Conservation (phyloP, 1,140 invertebrate species). For the Caenorhabditis remanei region DNA sequence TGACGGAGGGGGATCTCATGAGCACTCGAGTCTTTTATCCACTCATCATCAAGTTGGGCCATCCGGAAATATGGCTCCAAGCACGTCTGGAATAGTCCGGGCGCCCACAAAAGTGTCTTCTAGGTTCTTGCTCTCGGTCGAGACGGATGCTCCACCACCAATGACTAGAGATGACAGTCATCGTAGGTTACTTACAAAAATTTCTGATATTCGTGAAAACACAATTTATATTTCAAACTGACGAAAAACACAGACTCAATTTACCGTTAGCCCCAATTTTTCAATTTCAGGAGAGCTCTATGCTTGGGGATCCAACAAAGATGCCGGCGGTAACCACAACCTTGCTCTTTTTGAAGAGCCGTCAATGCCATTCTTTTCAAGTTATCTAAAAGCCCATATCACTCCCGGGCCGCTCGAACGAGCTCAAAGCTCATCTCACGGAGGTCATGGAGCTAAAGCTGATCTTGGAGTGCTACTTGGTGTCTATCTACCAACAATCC, state of each 20-base stretch:
- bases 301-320: slow-evolving; percentile 65
- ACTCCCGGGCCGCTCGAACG: slow-evolving; percentile 76
- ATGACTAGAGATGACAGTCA: slow-evolving; percentile 56
- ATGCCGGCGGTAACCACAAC: slow-evolving; percentile 55
- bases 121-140: slow-evolving; percentile 18
- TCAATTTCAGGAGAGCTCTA: slow-evolving; percentile 63
- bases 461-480: slow-evolving; percentile 93
- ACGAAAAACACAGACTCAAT: too few relatives aligned
- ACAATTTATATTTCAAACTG: too few relatives aligned
- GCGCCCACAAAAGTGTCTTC: not conserved
- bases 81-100: not conserved
- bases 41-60: slow-evolving; percentile 20
- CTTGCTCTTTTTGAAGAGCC: slow-evolving; percentile 76
- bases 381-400: slow-evolving; percentile 74
- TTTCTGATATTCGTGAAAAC: not conserved
- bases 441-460: slow-evolving; percentile 62
- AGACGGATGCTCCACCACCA: slow-evolving; percentile 34
- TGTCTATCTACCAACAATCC: slow-evolving; percentile 97
- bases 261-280: too few relatives aligned
- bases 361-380: slow-evolving; percentile 68
- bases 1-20: slow-evolving; percentile 12
- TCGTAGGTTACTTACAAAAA: not conserved
- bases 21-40: slow-evolving; percentile 28
- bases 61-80: not conserved
- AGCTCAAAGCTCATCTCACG: slow-evolving; percentile 65